A percentile compares a stretch with the other conserved stretches of the same genome.
Conservation (phyloP, 2,797 vertebrate genomes). For the Spinus pinus region DNA sequence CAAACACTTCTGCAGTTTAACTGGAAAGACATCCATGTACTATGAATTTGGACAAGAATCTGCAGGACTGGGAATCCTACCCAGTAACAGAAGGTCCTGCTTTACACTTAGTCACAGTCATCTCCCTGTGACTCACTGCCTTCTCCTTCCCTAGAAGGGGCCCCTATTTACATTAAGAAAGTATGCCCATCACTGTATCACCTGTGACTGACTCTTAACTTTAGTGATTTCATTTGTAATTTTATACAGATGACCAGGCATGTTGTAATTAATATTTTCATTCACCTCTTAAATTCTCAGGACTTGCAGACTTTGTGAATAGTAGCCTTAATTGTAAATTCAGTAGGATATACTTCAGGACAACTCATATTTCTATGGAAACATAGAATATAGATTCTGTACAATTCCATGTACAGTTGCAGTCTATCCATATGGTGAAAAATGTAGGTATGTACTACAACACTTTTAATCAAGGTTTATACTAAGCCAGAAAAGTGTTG, state of each 20-base stretch:
- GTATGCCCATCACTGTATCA: background rate
- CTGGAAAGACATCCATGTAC: background rate
- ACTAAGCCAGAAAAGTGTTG: background rate
- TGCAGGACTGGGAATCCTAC: background rate
- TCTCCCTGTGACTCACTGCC: background rate
- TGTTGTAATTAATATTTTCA: background rate
- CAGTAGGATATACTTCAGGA: background rate
- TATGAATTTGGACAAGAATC: background rate
- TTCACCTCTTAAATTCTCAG: background rate
- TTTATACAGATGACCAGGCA: background rate
- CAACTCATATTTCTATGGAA: background rate
- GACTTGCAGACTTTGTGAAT: background rate
- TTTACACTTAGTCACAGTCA: background rate
- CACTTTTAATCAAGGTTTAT: background rate
- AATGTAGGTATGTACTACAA: background rate
- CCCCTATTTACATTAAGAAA: background rate
- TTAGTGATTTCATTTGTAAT: background rate
- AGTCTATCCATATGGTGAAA: background rate
- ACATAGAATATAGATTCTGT: background rate
- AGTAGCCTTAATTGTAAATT: background rate
- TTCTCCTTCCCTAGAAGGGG: background rate
- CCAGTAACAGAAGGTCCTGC: background rate
- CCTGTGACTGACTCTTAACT: background rate
- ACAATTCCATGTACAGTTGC: background rate
- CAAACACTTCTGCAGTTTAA: background rate